Evolutionary conservation across 2,888 invertebrate species (phyloP), one percentile per base, ranked within the genome.

Genomic region (Empis livida): DNA sequence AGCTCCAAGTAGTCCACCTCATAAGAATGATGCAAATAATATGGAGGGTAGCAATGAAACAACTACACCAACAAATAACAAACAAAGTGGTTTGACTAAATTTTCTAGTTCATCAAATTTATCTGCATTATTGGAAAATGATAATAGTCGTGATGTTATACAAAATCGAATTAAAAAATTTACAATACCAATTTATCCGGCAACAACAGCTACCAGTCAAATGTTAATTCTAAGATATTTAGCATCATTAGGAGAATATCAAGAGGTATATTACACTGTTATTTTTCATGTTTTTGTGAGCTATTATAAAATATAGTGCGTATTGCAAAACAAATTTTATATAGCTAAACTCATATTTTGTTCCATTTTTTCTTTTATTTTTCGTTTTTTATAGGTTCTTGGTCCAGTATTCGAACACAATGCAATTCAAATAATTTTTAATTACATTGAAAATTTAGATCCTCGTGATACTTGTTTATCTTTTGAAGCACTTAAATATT

Each of bases 191-290:
- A 83, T 96, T 56, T 83, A 86, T 65, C 97, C 97, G 9, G 82
- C 92, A 3, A 90, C 88, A 0, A 73, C 83, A 45, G 86, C 87
- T 1, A 93, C 94, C 30, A 83, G 86, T 63, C 95, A 96, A 67
- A 84, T 96, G 73, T 75, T 96, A 3, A 93, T 96, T 59, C 71
- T 97, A 27, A 78, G 92, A 56, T 99, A 95, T 65, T 75, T 99
- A n/a, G 88, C 92, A 5, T 91, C 96, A 0, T 86, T 96, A 80
- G 97, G 95, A 13, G 97, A 96, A 64, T 97, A 96, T 65, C 97
- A 97, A 67, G 96, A 95, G 74, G 82, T 82, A 52, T 63, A n/a
- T n/a, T n/a, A n/a, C n/a, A n/a, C n/a, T n/a, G n/a, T n/a, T n/a
- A n/a, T n/a, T n/a, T n/a, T n/a, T n/a, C n/a, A n/a, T n/a, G n/a